Evolutionary conservation across 2,797 vertebrate species (phyloP).

Genomic region (Sebastolobus alascanus): DNA sequence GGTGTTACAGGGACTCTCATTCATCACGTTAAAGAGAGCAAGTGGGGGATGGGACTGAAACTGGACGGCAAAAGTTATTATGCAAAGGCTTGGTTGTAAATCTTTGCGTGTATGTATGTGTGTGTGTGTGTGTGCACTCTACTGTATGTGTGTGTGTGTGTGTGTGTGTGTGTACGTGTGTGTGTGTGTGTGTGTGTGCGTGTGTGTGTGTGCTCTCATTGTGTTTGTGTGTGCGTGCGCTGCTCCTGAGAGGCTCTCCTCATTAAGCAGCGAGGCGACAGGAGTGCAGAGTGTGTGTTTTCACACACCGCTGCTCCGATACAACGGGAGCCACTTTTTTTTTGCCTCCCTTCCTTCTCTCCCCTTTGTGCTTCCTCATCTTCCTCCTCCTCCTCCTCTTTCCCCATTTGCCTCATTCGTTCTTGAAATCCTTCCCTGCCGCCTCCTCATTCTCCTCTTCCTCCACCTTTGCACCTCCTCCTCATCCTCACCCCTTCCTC

Average conservation of each 20-base stretch:
- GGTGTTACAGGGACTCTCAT: conserved; percentile 74
- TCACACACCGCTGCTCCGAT: conserved; percentile 78
- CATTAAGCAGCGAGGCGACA: conserved; percentile 82
- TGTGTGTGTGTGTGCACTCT: conserved; percentile 17
- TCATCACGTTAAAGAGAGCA: conserved; percentile 76
- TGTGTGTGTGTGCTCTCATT: conserved; percentile 32
- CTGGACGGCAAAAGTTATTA: conserved; percentile 83
- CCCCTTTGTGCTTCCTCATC: conserved; percentile 36
- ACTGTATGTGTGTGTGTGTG: conserved; percentile 48
- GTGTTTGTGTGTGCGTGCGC: conserved; percentile 50
- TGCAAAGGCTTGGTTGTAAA: conserved; percentile 82
- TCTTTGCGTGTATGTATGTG: conserved; percentile 55
- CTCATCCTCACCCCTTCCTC: conserved; percentile 40
- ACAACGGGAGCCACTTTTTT: conserved; percentile 69
- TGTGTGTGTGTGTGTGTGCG: not conserved
- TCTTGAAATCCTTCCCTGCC: conserved; percentile 27
- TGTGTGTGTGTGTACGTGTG: conserved; percentile 16
- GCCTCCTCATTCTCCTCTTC: conserved; percentile 11
- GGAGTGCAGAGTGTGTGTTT: conserved; percentile 83
- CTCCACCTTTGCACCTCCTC: conserved; percentile 16
- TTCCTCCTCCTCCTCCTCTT: conserved; percentile 24
- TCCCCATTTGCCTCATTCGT: conserved; percentile 9
- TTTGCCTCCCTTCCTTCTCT: conserved; percentile 36
- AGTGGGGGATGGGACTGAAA: conserved; percentile 69
- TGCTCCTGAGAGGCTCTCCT: conserved; percentile 80